A percentile compares a stretch with the other conserved stretches of the same genome.
These are phyloP conservation scores for Bombus pyrosoma DNA, from an alignment of 1,140 invertebrate genomes.

Conservation along the genomic window DNA sequence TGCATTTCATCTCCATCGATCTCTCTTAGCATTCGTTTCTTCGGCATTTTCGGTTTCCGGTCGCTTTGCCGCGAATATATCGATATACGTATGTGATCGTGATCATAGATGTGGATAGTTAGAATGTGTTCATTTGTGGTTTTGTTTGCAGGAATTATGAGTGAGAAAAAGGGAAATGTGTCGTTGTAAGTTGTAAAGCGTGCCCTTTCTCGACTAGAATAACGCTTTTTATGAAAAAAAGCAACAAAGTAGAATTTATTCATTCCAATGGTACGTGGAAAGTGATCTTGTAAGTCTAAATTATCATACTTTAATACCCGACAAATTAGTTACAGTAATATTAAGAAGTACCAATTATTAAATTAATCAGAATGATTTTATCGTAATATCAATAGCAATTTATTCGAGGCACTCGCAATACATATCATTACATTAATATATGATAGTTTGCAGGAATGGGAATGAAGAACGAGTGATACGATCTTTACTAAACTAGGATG, in stretches of 20 bases:
- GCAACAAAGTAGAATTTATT: not conserved
- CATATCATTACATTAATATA: too few species aligned
- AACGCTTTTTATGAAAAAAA: not conserved
- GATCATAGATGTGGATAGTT: not conserved
- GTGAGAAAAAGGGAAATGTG: not conserved
- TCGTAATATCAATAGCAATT: not conserved
- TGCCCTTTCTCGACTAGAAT: not conserved
- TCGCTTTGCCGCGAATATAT: not conserved
- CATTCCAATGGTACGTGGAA: not conserved
- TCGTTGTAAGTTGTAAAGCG: not conserved
- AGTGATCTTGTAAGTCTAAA: too few species aligned
- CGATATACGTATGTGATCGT: not conserved
- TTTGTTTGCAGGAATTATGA: too few species aligned
- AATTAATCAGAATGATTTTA: not conserved
- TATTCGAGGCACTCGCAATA: too few species aligned
- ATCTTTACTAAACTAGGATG: not conserved
- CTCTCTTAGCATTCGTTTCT: not conserved
- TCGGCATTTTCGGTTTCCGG: not conserved
- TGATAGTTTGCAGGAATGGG: not conserved
- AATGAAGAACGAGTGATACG: not conserved
- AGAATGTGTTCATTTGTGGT: too few species aligned
- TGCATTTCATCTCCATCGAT: conserved; percentile 23
- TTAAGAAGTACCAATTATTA: not conserved
- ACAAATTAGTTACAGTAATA: not conserved
- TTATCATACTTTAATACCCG: too few species aligned